phyloP scores from a whole-genome alignment of 2,888 invertebrate species.

The Fragum sueziense region DNA sequence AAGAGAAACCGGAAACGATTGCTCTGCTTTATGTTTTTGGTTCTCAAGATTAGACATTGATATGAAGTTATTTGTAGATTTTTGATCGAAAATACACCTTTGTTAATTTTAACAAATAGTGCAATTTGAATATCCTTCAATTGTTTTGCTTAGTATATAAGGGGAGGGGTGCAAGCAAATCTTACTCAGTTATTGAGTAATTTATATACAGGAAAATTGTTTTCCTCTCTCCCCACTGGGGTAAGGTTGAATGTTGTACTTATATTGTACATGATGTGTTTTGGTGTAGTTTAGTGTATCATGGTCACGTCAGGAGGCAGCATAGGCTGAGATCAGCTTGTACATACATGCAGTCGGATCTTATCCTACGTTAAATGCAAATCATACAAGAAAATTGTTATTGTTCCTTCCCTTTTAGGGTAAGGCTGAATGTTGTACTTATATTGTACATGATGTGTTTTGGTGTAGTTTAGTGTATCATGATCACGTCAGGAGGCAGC shows the following conservation, averaged over 20 bases:
- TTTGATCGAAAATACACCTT: too few relatives aligned
- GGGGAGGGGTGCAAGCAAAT: constrained; percentile 94
- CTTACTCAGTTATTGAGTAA: constrained; percentile 94
- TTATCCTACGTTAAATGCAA: constrained; percentile 75
- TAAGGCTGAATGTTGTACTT: constrained; percentile 40
- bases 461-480: background rate
- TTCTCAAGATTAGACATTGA: too few relatives aligned
- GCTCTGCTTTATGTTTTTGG: too few relatives aligned
- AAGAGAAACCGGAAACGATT: too few relatives aligned
- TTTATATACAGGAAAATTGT: constrained; percentile 84
- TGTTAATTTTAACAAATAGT: too few relatives aligned
- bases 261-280: background rate
- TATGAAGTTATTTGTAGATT: too few relatives aligned
- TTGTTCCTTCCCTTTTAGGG: constrained; percentile 54
- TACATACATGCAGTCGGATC: too few relatives aligned
- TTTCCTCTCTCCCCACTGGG: constrained; percentile 52
- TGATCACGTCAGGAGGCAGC: too few relatives aligned
- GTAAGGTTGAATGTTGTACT: constrained; percentile 46
- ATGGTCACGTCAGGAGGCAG: background rate
- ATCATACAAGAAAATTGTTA: constrained; percentile 85
- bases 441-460: background rate
- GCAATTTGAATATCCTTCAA: too few relatives aligned
- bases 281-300: background rate
- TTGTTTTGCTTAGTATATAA: too few relatives aligned
- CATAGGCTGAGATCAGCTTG: too few relatives aligned